These are phyloP conservation scores for Archivesica marissinica DNA, from an alignment of 1,140 invertebrate genomes.

Conservation along the genomic window DNA sequence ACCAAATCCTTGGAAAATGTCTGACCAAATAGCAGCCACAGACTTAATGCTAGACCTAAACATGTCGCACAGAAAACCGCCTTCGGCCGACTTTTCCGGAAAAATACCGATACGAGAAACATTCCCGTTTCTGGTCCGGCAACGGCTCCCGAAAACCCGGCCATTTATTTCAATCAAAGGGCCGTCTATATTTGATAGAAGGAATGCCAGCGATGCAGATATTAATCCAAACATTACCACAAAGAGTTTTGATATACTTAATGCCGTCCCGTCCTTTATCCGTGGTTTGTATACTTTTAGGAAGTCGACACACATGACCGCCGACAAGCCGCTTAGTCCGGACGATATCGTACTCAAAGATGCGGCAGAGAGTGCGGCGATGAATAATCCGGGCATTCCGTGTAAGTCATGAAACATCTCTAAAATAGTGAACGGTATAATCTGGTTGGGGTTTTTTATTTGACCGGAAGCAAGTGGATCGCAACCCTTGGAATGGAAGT, in stretches of 20 bases:
- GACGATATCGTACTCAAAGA: conserved; percentile 49
- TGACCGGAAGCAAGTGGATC: conserved; percentile 44
- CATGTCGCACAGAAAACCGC: not conserved
- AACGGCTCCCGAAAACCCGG: conserved; percentile 1
- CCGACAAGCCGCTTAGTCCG: conserved; percentile 29
- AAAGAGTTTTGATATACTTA: conserved; percentile 18
- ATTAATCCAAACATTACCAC: conserved; percentile 2
- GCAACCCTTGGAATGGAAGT: conserved; percentile 41
- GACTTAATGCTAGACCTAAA: not conserved
- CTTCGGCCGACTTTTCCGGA: conserved; percentile 18
- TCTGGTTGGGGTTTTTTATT: conserved; percentile 51
- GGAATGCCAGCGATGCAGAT: not conserved
- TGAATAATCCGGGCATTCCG: conserved; percentile 32
- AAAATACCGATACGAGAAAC: conserved; percentile 47
- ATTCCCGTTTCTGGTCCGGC: conserved; percentile 7
- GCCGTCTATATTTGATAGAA: not conserved
- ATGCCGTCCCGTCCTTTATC: not conserved
- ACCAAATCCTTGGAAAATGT: conserved; percentile 18
- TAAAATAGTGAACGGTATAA: conserved; percentile 17
- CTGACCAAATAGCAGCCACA: conserved; percentile 32
- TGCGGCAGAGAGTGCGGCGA: conserved; percentile 34
- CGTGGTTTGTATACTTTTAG: not conserved
- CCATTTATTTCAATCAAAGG: conserved; percentile 25
- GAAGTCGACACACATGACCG: conserved; percentile 20
- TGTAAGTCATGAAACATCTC: conserved; percentile 41